Evolutionary conservation across 2,113 vertebrate species (phyloP), one percentile per base, ranked within the genome.

Genomic region (Zingel zingel): DNA sequence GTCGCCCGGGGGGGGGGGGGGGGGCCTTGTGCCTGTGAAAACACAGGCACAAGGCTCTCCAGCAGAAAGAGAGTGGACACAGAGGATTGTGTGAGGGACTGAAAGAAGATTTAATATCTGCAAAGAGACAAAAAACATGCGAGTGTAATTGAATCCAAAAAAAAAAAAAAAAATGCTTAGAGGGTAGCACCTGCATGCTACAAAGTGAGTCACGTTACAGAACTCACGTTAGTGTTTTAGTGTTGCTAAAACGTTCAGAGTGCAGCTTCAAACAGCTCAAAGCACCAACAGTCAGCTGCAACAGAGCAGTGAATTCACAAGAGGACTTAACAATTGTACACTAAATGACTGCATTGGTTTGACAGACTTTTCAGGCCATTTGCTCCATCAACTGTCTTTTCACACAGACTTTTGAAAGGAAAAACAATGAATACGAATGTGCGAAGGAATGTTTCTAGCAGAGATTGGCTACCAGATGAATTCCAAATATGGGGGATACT

Each of bases 21-120:
- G n/a, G n/a, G n/a, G n/a, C n/a, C n/a, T n/a, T n/a, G n/a, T n/a
- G n/a, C n/a, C 69, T 83, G 85, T 80, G 62, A 79, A 90, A 87
- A 86, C 70, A 89, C 77, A 86, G 54, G 33, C 73, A 78, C 62
- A 27, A 74, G 63, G 61, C 74, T 82, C 57, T 77, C 53, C 69
- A 89, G 76, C 67, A 67, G 61, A 65, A 56, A 43, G 18, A 68
- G 15, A 68, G 50, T 48, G 65, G 61, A 83, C 75, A 83, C 59
- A 84, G 66, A 86, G 67, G 65, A 85, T 67, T 67, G 30, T 36
- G 45, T 59, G 39, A 66, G 30, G 51, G 59, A 83, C 74, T 63
- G 27, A 74, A 62, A 79, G 21, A 83, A 77, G 5, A 65, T 68
- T 45, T 61, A 3, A 63, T 81, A 82, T 73, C 43, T 83, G 65